Evolutionary conservation across 2,888 invertebrate species (phyloP), one percentile per base, ranked within the genome.

Genomic region (Andrena hattorfiana): DNA sequence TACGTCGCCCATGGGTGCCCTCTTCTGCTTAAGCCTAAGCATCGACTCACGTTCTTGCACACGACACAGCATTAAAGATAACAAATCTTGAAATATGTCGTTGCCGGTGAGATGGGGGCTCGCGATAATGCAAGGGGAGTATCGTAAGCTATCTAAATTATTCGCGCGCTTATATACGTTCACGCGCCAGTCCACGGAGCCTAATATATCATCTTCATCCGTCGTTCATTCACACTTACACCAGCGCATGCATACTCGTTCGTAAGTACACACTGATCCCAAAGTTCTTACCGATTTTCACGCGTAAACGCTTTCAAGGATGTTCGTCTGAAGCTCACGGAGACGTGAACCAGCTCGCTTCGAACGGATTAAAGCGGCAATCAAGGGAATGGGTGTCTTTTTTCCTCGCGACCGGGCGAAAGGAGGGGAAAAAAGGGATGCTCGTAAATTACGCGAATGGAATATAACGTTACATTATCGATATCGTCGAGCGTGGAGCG

Each of bases 11-110:
- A 10, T 49, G 49, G 60, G 64, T 54, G 71, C 77, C 69, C 74
- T 72, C 74, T 54, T 56, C 64, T 48, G 62, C 74, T 63, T 79
- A 82, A 85, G 49, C 76, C 82, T 74, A 74, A 87, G 87, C 85
- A 51, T 67, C 62, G 76, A 48, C 73, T 62, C 77, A 77, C 77
- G 64, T 76, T 87, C 78, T 75, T 73, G 77, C 84, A 76, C 70
- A 76, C 84, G 76, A 72, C 77, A 67, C 75, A 59, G 77, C 69
- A 85, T 78, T 80, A 75, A 83, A 85, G 90, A 89, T 90, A 90
- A 89, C 86, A 85, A 87, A 90, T 89, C 90, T 89, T 89, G 89
- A 90, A 90, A 90, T 90, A 90, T 89, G 86, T 77, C 81, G 63
- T 73, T 59, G 68, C 75, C 32, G 66, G 66, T 42, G 79, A 81